phyloP scores from a whole-genome alignment of 2,888 invertebrate genomes.

The Nezara viridula region DNA sequence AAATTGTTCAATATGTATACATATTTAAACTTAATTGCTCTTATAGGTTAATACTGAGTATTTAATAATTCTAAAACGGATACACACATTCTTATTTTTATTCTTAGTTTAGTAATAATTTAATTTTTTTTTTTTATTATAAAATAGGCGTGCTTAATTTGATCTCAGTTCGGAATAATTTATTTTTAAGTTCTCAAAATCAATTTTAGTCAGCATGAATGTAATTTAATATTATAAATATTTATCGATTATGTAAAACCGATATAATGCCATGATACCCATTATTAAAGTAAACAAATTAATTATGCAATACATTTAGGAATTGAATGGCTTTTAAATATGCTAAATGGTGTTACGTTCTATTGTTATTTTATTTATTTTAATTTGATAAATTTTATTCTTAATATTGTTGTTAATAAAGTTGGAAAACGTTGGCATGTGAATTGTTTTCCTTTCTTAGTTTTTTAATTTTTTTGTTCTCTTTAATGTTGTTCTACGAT shows the following conservation, averaged over 20 bases:
- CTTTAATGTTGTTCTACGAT: background rate
- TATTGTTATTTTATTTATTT: background rate
- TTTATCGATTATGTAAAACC: background rate
- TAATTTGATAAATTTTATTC: background rate
- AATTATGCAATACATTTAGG: background rate
- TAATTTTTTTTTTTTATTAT: too few relatives aligned
- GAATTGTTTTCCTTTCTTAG: background rate
- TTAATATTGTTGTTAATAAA: background rate
- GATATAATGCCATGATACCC: background rate
- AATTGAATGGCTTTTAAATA: constrained; percentile 5
- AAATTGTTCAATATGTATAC: background rate
- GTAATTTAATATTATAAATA: background rate
- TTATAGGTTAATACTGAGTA: background rate
- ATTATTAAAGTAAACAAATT: background rate
- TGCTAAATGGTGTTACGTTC: background rate
- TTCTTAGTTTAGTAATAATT: background rate
- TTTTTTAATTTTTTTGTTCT: background rate
- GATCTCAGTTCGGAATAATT: background rate
- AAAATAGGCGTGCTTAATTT: too few relatives aligned
- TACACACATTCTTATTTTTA: background rate
- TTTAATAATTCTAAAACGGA: background rate
- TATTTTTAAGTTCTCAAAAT: background rate
- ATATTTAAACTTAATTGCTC: background rate
- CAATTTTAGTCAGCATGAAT: background rate
- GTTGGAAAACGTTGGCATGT: background rate